A percentile compares a stretch with the other conserved stretches of the same genome.
Conservation (phyloP, 2,888 invertebrate species). For the Pharmacophagus antenor region DNA sequence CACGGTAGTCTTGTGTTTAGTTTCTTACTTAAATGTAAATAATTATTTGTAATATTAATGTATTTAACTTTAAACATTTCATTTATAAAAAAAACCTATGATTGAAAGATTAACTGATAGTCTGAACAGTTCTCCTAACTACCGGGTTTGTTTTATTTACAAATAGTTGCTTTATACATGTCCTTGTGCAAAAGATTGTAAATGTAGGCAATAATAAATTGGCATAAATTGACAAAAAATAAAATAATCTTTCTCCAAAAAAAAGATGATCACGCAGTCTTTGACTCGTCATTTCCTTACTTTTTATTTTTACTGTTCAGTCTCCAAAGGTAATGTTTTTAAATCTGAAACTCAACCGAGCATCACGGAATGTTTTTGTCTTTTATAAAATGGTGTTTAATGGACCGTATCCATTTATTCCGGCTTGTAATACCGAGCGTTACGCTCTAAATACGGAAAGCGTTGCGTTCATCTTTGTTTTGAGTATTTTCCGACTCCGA, state of each 20-base stretch:
- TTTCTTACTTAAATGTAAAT: not conserved
- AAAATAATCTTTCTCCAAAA: not conserved
- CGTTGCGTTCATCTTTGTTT: slow-evolving; percentile 32
- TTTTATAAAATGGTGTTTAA: slow-evolving; percentile 53
- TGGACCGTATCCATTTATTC: slow-evolving; percentile 59
- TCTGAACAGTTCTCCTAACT: not conserved
- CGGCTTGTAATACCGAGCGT: slow-evolving; percentile 46
- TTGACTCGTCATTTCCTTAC: slow-evolving; percentile 15
- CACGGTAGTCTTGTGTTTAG: slow-evolving; percentile 57
- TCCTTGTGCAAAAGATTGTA: not conserved
- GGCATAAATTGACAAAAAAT: not conserved
- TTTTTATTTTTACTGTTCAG: slow-evolving; percentile 17
- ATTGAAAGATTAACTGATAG: not conserved
- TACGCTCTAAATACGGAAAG: slow-evolving; percentile 60
- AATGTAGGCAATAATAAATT: not conserved
- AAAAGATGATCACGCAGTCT: not conserved
- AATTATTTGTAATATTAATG: not conserved
- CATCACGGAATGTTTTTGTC: slow-evolving; percentile 46
- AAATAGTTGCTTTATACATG: not conserved
- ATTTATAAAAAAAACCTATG: not conserved
- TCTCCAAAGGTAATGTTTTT: slow-evolving; percentile 29
- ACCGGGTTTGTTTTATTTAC: not conserved
- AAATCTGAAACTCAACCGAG: slow-evolving; percentile 36
- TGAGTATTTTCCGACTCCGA: not conserved
- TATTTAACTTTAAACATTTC: not conserved